These are phyloP conservation scores for Crocidura indochinensis DNA, from an alignment of 2,797 vertebrate genomes.

Conservation along the genomic window DNA sequence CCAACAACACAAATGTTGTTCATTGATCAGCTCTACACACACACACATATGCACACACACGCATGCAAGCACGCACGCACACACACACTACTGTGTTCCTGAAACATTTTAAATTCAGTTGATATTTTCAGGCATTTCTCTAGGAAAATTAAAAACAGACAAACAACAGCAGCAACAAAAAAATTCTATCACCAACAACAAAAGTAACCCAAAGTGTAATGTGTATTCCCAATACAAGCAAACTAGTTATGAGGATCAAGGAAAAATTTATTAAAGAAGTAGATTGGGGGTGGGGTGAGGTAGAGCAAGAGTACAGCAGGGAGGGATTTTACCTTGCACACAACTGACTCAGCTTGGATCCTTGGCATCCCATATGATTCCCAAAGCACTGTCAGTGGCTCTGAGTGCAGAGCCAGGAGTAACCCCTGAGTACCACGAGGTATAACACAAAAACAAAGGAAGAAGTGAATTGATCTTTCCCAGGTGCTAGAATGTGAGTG, in stretches of 20 bases:
- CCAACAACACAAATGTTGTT: neutral
- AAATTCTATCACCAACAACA: neutral
- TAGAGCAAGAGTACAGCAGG: too few relatives aligned
- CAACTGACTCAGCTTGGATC: too few relatives aligned
- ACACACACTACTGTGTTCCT: neutral
- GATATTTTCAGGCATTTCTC: constrained; percentile 39
- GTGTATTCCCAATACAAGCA: neutral
- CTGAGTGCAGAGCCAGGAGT: too few relatives aligned
- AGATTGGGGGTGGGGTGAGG: too few relatives aligned
- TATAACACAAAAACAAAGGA: too few relatives aligned
- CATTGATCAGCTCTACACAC: neutral
- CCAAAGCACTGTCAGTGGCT: too few relatives aligned
- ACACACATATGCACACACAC: too few relatives aligned
- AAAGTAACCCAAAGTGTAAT: neutral
- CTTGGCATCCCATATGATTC: too few relatives aligned
- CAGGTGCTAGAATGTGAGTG: neutral
- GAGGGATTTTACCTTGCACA: too few relatives aligned
- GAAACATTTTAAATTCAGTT: neutral
- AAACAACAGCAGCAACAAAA: neutral
- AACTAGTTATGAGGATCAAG: neutral
- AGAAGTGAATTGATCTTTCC: neutral
- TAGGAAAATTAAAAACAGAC: constrained; percentile 30
- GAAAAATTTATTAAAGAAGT: too few relatives aligned
- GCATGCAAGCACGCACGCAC: too few relatives aligned
- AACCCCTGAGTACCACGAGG: too few relatives aligned